Evolutionary conservation across 2,888 invertebrate species (phyloP).

Genomic region (Coleophora deauratella): DNA sequence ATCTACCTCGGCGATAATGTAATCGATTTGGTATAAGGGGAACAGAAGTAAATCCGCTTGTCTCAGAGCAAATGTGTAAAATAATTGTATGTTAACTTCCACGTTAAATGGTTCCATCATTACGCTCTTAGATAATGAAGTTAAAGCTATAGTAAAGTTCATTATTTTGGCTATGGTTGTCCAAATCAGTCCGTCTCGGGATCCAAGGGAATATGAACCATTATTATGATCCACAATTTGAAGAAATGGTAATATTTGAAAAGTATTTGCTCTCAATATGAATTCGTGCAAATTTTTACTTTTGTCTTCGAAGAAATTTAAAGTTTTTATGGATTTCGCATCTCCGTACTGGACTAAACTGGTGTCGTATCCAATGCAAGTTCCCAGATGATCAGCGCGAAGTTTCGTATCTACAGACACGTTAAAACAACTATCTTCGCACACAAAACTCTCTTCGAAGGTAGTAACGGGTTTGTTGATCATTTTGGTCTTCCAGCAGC

Average conservation of each 20-base stretch:
- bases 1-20: conserved; percentile 47
- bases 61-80: conserved; percentile 42
- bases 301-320: conserved; percentile 41
- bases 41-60: conserved; percentile 45
- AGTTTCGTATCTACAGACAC: conserved; percentile 35
- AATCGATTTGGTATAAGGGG: conserved; percentile 54
- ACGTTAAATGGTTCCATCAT: conserved; percentile 34
- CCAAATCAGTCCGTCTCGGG: conserved; percentile 56
- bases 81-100: conserved; percentile 37
- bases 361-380: conserved; percentile 44
- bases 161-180: conserved; percentile 39
- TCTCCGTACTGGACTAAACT: conserved; percentile 24
- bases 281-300: conserved; percentile 44
- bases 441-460: conserved; percentile 35
- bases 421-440: conserved; percentile 41
- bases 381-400: conserved; percentile 39
- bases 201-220: conserved; percentile 30
- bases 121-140: conserved; percentile 19
- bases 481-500: conserved; percentile 43
- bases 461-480: conserved; percentile 33
- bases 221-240: conserved; percentile 27
- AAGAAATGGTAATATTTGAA: conserved; percentile 41
- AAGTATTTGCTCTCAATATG: conserved; percentile 30
- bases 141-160: conserved; percentile 51
- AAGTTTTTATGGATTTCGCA: conserved; percentile 11